These are phyloP conservation scores for Cyaniris semiargus DNA, from an alignment of 2,888 invertebrate genomes.

Conservation along the genomic window DNA sequence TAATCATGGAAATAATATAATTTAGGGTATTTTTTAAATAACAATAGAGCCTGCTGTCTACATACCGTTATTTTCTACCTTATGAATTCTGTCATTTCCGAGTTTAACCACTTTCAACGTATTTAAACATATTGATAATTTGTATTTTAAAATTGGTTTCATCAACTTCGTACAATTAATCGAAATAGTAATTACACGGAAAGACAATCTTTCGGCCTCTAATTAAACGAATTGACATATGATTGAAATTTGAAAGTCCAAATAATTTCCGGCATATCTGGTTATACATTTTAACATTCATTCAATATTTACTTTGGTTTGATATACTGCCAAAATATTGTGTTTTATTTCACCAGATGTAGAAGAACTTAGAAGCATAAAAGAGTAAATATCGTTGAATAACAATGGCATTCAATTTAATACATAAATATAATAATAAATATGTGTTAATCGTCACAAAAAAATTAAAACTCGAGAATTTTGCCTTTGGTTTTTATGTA, in stretches of 20 bases:
- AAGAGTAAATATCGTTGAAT: too few species aligned
- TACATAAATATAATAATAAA: too few species aligned
- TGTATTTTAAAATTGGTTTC: background rate
- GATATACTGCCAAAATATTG: background rate
- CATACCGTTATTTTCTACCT: too few species aligned
- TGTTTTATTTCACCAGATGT: background rate
- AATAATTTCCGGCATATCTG: background rate
- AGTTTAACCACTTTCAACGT: background rate
- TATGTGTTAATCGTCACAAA: too few species aligned
- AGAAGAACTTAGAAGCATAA: background rate
- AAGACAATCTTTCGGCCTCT: conserved; percentile 7
- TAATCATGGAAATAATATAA: too few species aligned
- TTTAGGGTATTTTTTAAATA: too few species aligned
- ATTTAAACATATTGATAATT: background rate
- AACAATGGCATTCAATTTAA: too few species aligned
- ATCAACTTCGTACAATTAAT: background rate
- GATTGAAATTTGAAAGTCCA: conserved; percentile 11
- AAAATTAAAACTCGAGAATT: too few species aligned
- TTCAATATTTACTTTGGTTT: conserved; percentile 10
- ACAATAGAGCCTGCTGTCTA: too few species aligned
- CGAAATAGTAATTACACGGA: background rate
- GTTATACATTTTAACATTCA: background rate
- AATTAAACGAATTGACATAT: background rate
- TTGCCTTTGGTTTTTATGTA: too few species aligned
- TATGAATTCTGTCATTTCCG: background rate